Percentiles rank a stretch among this genome's conserved stretches.
Conservation (phyloP, 2,113 vertebrate genomes). For the Halichoerus grypus region DNA sequence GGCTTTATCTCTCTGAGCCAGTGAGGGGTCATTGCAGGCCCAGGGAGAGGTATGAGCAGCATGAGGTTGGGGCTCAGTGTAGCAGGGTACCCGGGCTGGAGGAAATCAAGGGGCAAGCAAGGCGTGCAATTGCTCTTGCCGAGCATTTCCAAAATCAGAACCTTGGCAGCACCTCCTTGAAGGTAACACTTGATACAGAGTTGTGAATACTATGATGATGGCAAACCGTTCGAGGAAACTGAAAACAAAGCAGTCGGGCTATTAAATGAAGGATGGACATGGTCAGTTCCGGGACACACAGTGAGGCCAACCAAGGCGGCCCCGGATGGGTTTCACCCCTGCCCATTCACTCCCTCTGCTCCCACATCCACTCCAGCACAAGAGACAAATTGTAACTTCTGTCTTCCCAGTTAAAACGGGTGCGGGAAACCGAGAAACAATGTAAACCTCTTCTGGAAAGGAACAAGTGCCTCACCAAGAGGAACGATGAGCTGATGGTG, state of each 20-base stretch:
- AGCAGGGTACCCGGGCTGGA: rapidly evolving
- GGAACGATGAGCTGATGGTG: constrained; percentile 97
- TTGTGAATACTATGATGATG: not conserved
- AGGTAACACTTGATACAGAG: not conserved
- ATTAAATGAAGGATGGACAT: not conserved
- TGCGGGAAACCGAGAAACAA: constrained; percentile 97
- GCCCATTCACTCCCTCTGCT: rapidly evolving
- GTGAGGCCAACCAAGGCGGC: not conserved
- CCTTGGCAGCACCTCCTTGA: not conserved
- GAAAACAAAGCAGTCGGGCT: not conserved
- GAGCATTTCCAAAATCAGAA: not conserved
- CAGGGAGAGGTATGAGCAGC: not conserved
- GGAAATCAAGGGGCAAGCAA: rapidly evolving
- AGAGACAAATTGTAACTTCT: constrained; percentile 29
- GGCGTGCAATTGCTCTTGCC: not conserved
- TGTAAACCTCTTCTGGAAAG: constrained; percentile 98
- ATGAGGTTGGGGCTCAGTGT: not conserved
- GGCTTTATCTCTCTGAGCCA: not conserved
- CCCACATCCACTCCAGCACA: not conserved
- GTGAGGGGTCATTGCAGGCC: not conserved
- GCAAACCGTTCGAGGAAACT: not conserved
- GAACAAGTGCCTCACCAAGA: constrained; percentile 97
- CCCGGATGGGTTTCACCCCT: not conserved
- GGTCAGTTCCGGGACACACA: not conserved
- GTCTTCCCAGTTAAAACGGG: constrained; percentile 93